These are phyloP conservation scores for Drosophila erecta DNA, from an alignment of 1,140 invertebrate species.

Conservation along the genomic window DNA sequence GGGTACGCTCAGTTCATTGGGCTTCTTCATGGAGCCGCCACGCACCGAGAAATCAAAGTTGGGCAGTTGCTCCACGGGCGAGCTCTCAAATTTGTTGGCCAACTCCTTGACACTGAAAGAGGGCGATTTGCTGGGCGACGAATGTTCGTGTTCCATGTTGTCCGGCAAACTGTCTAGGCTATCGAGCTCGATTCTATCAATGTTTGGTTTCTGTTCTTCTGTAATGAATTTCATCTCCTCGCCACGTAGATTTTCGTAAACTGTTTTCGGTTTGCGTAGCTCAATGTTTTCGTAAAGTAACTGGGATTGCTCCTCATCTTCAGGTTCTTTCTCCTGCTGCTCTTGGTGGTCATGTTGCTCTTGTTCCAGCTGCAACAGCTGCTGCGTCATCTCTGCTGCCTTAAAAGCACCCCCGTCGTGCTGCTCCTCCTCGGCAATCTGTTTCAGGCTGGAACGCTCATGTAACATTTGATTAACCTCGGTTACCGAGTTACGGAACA, in stretches of 20 bases:
- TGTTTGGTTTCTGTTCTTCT: constrained; percentile 31
- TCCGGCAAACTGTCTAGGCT: constrained; percentile 81
- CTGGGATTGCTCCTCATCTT: constrained; percentile 28
- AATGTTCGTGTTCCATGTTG: constrained; percentile 45
- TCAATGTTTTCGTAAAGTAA: constrained; percentile 84
- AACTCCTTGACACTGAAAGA: constrained; percentile 86
- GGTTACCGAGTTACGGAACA: constrained; percentile 89
- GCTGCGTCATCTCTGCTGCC: constrained; percentile 66
- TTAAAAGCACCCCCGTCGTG: constrained; percentile 69
- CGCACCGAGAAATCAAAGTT: constrained; percentile 77
- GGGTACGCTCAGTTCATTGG: constrained; percentile 63
- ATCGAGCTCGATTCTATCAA: constrained; percentile 74
- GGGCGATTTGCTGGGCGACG: constrained; percentile 65
- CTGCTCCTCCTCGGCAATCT: constrained; percentile 71
- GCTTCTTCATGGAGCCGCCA: constrained; percentile 68
- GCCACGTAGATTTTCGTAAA: constrained; percentile 86
- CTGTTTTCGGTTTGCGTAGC: constrained; percentile 83
- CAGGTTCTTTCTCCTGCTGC: constrained; percentile 14
- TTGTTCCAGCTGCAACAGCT: constrained; percentile 65
- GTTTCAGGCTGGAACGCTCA: constrained; percentile 66
- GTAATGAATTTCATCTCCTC: constrained; percentile 75
- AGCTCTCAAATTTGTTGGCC: constrained; percentile 86
- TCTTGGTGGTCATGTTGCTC: constrained; percentile 26
- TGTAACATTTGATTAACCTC: constrained; percentile 89
- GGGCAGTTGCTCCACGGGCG: constrained; percentile 84